A percentile compares a stretch with the other conserved stretches of the same genome.
These are phyloP conservation scores for Lasioglossum lativentre DNA, from an alignment of 2,888 invertebrate genomes.

Conservation along the genomic window DNA sequence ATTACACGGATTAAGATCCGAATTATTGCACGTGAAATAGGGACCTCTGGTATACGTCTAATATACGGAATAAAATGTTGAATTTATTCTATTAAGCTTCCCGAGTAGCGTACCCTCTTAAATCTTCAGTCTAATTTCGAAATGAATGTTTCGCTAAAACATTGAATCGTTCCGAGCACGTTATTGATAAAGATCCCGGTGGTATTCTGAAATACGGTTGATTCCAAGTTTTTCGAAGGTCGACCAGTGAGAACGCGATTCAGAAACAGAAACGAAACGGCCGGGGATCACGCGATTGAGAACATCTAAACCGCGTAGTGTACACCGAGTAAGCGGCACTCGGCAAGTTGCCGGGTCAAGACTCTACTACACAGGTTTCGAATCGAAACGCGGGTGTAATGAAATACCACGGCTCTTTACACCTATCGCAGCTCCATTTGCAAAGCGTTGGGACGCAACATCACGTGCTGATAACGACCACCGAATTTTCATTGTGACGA, in stretches of 20 bases:
- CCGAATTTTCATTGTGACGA: neutral
- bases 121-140: too few relatives aligned
- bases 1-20: too few relatives aligned
- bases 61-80: too few relatives aligned
- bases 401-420: conserved; percentile 58
- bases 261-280: conserved; percentile 32
- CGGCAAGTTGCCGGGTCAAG: conserved; percentile 62
- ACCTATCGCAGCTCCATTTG: conserved; percentile 51
- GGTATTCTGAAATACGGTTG: neutral
- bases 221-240: neutral
- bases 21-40: too few relatives aligned
- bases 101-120: too few relatives aligned
- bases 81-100: too few relatives aligned
- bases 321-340: conserved; percentile 59
- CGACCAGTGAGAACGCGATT: conserved; percentile 7
- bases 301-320: conserved; percentile 56
- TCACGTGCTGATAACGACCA: neutral
- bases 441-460: neutral
- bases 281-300: conserved; percentile 56
- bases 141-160: neutral
- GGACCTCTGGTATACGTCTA: too few relatives aligned
- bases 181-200: neutral
- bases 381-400: conserved; percentile 63
- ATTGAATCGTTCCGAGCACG: neutral
- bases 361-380: conserved; percentile 58